These are phyloP conservation scores for Diadophis punctatus DNA, from an alignment of 2,113 vertebrate species.

Conservation along the genomic window DNA sequence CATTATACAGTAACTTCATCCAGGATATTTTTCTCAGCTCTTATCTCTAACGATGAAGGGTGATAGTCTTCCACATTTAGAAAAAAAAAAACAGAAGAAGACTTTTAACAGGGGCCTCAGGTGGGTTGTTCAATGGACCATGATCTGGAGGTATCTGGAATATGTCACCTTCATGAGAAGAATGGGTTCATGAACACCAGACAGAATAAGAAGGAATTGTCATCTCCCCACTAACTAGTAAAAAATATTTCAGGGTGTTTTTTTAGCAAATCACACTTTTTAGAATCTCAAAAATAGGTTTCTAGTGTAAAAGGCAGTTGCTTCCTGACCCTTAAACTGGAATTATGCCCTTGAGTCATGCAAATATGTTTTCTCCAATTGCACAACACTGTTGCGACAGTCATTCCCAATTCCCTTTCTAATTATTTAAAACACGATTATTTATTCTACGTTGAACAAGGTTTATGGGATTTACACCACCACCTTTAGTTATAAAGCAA, in stretches of 20 bases:
- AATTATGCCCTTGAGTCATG: not conserved
- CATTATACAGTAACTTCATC: too few relatives aligned
- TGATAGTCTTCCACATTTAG: too few relatives aligned
- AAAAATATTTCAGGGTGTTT: not conserved
- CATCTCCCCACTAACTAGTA: not conserved
- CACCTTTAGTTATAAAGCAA: not conserved
- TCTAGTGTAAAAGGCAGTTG: not conserved
- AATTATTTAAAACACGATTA: not conserved
- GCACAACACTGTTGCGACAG: not conserved
- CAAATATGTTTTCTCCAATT: not conserved
- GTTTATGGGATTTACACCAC: not conserved
- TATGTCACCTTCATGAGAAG: not conserved
- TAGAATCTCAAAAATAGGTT: not conserved
- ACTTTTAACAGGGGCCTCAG: too few relatives aligned
- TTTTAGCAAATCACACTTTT: not conserved
- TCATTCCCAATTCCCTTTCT: not conserved
- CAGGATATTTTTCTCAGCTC: too few relatives aligned
- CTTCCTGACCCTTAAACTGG: not conserved
- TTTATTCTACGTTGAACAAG: not conserved
- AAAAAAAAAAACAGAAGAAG: too few relatives aligned
- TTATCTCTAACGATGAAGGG: too few relatives aligned
- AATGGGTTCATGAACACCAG: not conserved
- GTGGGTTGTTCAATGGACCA: too few relatives aligned
- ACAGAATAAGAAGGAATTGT: not conserved
- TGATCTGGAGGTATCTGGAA: not conserved